Evolutionary conservation across 2,888 invertebrate species (phyloP), one percentile per base, ranked within the genome.

Genomic region (Rhogogaster chlorosoma): DNA sequence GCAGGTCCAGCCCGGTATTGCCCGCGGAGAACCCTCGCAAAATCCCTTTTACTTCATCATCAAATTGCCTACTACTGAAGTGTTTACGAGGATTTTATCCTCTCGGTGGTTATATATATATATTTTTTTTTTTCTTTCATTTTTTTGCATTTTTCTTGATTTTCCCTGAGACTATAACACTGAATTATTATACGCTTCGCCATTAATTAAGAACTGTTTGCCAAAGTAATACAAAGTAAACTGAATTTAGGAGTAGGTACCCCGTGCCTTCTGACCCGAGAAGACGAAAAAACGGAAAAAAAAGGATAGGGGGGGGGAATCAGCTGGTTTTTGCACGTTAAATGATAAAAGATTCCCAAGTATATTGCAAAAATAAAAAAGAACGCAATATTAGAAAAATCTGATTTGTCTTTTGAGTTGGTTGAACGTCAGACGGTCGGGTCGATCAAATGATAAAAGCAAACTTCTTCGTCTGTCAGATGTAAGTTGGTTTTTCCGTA

Each of bases 61-160:
- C 80, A 80, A 80, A 61, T 80, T 80, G 49, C 77, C 77, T 45
- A 29, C 36, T 36, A 61, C 80, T 12, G 36, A 57, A 80, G 61
- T 80, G 80, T 80, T 80, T 80, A 80, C 80, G 80, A 80, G 80
- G 61, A 61, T 80, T 80, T 80, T 57, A 80, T 61, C 61, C 61
- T 38, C 38, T 22, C 15, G 29, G 61, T 80, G 22, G 6, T 6
- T n/a, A 42, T 29, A 7, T 49, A 32, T 0, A 2, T 38, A 22
- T 36, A 36, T 78, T 38, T 38, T 42, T 9, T 22, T 36, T 12
- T 15, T 36, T 38, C 22, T 57, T 61, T 57, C 5, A 10, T 78
- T 57, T 22, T 29, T 29, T 10, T 77, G 12, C 9, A 0, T 67
- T 67, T 67, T 18, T 6, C 32, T 18, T 26, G 5, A 3, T 18